phyloP scores from a whole-genome alignment of 2,797 vertebrate genomes.

The Melanotaenia trifasciata region DNA sequence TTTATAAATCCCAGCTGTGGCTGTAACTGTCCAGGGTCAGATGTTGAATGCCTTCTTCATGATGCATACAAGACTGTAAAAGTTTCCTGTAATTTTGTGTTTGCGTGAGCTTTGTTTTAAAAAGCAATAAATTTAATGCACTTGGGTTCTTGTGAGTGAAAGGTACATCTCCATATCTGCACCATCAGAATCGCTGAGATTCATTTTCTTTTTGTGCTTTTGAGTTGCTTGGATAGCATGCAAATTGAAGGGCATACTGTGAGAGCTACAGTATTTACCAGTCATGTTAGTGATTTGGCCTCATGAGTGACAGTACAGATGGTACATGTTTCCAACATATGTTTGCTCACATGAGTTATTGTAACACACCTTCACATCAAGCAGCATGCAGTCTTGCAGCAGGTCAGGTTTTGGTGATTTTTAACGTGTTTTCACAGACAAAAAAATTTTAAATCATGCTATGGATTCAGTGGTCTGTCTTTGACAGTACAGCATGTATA shows the following conservation, averaged over 20 bases:
- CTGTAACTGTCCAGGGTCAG: slow-evolving; percentile 75
- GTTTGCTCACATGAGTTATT: slow-evolving; percentile 68
- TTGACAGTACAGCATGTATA: neutral
- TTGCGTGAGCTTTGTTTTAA: slow-evolving; percentile 67
- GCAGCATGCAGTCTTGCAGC: slow-evolving; percentile 31
- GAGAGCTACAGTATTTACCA: slow-evolving; percentile 26
- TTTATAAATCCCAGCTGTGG: slow-evolving; percentile 83
- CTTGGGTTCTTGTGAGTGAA: slow-evolving; percentile 20
- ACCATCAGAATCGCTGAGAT: slow-evolving; percentile 16
- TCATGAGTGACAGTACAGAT: slow-evolving; percentile 66
- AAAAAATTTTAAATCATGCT: neutral
- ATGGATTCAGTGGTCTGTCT: slow-evolving; percentile 3
- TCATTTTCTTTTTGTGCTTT: slow-evolving; percentile 12
- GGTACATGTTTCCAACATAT: slow-evolving; percentile 69
- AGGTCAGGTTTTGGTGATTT: slow-evolving; percentile 48
- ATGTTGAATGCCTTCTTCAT: slow-evolving; percentile 78
- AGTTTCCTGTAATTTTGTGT: slow-evolving; percentile 75
- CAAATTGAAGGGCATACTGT: slow-evolving; percentile 8
- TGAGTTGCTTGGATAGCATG: slow-evolving; percentile 4
- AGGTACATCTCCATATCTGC: slow-evolving; percentile 40
- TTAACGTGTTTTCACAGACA: slow-evolving; percentile 26
- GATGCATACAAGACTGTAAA: slow-evolving; percentile 74
- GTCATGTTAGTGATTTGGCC: slow-evolving; percentile 16
- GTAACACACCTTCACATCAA: slow-evolving; percentile 28
- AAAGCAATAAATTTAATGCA: slow-evolving; percentile 61